Evolutionary conservation across 2,888 invertebrate genomes (phyloP), one percentile per base, ranked within the genome.

Genomic region (Clusia tigrina): DNA sequence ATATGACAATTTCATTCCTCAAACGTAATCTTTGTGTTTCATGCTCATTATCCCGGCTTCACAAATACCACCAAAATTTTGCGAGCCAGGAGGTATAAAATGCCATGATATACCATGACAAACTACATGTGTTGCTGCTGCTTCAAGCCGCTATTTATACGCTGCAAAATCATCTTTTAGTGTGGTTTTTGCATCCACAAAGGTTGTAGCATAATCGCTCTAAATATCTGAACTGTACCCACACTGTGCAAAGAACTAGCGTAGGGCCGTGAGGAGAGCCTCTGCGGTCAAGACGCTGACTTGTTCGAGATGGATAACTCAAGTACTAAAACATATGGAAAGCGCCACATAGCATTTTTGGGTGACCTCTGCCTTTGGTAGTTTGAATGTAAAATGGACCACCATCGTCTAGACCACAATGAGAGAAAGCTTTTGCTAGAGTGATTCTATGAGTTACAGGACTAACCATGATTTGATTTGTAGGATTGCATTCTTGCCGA

Each of bases 231-330:
- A 22, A 12, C 52, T 37, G 37, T 52, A 56, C 2, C 62, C 65
- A 22, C 65, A 20, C 24, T 20, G 6, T 1, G 59, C 15, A 25
- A 54, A 54, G 20, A 62, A 59, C 6, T 56, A 51, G 12, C 42
- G 26, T 10, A 62, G 51, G 10, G 66, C 62, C 1, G 63, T 62
- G 10, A 64, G 18, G 46, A 66, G 62, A 5, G 42, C 23, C 22
- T 58, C 61, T 0, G 65, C 57, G 2, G 54, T 54, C 53, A 66
- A 26, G 22, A 61, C 64, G 2, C 59, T 56, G n/a, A 58, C 63
- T 1, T 58, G 51, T 38, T 66, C 64, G 6, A 66, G 23, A 37
- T 64, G 62, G 20, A 64, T 54, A 6, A 64, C 62, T 24, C 51
- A 52, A 1, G 58, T 58, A n/a, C 52, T 48, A 24, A 58, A 20